These are phyloP conservation scores for Sebastes iracundus DNA, from an alignment of 2,797 vertebrate genomes.

Conservation along the genomic window DNA sequence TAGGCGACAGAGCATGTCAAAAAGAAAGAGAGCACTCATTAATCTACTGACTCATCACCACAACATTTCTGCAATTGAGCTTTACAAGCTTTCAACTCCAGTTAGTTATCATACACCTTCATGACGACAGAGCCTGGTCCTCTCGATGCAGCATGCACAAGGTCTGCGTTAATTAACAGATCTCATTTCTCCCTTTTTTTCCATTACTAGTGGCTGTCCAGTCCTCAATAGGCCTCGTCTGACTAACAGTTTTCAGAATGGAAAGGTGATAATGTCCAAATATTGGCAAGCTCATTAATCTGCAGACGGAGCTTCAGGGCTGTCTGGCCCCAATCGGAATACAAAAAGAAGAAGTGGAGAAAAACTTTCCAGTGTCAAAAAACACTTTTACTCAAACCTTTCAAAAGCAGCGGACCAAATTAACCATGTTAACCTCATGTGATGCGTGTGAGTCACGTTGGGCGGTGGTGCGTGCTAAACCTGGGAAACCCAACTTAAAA, in stretches of 20 bases:
- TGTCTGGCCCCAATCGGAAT: conserved; percentile 24
- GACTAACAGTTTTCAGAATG: conserved; percentile 16
- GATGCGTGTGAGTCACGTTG: neutral
- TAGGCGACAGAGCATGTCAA: neutral
- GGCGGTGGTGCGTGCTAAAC: neutral
- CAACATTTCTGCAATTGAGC: conserved; percentile 26
- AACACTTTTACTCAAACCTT: neutral
- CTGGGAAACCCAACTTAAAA: neutral
- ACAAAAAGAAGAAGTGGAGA: conserved; percentile 18
- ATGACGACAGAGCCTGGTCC: neutral
- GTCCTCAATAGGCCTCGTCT: conserved; percentile 24
- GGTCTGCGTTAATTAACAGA: conserved; percentile 38
- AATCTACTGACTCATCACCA: conserved; percentile 52
- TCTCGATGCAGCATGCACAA: conserved; percentile 4
- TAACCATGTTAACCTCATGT: neutral
- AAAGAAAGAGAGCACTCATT: conserved; percentile 8
- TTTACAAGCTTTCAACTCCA: conserved; percentile 23
- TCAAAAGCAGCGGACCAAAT: conserved; percentile 6
- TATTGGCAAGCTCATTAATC: conserved; percentile 42
- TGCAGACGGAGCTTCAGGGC: conserved; percentile 46
- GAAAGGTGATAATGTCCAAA: conserved; percentile 56
- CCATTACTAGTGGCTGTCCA: conserved; percentile 22
- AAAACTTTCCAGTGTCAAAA: neutral
- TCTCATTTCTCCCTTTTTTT: conserved; percentile 6
- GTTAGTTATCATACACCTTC: conserved; percentile 26